phyloP scores from a whole-genome alignment of 2,888 invertebrate genomes.

The Sturmia bella region DNA sequence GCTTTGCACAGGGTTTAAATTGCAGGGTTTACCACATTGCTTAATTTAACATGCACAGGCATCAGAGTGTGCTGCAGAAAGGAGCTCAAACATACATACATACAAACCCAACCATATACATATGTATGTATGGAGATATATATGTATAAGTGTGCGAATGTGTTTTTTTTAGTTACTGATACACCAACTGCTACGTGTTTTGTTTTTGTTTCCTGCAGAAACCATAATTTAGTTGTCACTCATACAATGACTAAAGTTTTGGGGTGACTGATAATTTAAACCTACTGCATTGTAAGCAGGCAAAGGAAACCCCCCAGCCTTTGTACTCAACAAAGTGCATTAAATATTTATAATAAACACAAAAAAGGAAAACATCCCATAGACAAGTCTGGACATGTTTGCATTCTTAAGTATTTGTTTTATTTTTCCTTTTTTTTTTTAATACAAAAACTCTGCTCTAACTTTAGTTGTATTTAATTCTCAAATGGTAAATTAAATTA shows the following conservation, averaged over 20 bases:
- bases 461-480: conserved; percentile 36
- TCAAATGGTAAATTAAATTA: conserved; percentile 67
- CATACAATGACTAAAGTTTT: conserved; percentile 27
- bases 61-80: conserved; percentile 25
- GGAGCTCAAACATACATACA: conserved; percentile 18
- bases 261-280: conserved; percentile 39
- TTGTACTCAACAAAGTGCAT: conserved; percentile 44
- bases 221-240: conserved; percentile 70
- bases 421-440: too few species aligned
- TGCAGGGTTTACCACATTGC: conserved; percentile 65
- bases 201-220: conserved; percentile 54
- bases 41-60: conserved; percentile 65
- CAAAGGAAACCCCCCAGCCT: background rate
- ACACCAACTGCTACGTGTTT: conserved; percentile 55
- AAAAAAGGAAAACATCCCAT: conserved; percentile 1
- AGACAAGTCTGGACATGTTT: conserved; percentile 21
- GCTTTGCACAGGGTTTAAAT: conserved; percentile 47
- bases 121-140: too few species aligned
- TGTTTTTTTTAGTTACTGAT: background rate
- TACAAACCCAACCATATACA: too few species aligned
- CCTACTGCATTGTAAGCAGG: conserved; percentile 23
- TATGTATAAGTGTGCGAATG: too few species aligned
- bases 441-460: conserved; percentile 1
- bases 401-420: background rate
- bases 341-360: conserved; percentile 57